phyloP scores from a whole-genome alignment of 2,888 invertebrate genomes.

The Polydrusus cervinus region DNA sequence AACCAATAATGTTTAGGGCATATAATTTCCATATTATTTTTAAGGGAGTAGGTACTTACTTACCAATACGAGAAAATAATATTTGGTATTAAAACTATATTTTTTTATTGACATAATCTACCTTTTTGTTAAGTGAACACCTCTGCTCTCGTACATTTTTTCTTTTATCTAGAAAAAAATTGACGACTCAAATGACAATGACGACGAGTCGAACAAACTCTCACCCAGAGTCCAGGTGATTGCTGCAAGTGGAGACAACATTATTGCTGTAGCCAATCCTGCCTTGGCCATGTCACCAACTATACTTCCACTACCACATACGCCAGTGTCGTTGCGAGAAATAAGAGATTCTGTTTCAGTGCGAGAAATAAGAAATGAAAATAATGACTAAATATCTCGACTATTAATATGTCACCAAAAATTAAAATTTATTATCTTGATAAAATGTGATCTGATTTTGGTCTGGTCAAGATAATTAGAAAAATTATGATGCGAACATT shows the following conservation, averaged over 20 bases:
- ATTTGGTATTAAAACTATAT: too few relatives aligned
- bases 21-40: too few relatives aligned
- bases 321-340: constrained; percentile 23
- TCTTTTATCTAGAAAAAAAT: constrained; percentile 60
- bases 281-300: constrained; percentile 80
- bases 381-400: constrained; percentile 20
- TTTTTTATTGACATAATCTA: too few relatives aligned
- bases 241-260: constrained; percentile 88
- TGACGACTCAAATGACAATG: constrained; percentile 62
- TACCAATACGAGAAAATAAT: too few relatives aligned
- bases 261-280: constrained; percentile 92
- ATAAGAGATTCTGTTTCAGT: constrained; percentile 20
- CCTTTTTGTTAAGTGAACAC: neutral
- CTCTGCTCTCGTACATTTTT: constrained; percentile 17
- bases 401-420: neutral
- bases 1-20: too few relatives aligned
- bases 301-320: constrained; percentile 61
- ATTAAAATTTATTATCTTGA: neutral
- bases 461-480: too few relatives aligned
- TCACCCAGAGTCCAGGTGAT: constrained; percentile 80
- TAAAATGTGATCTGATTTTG: too few relatives aligned
- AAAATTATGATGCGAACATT: too few relatives aligned
- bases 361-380: constrained; percentile 5
- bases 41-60: too few relatives aligned
- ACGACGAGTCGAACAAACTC: constrained; percentile 68